Percentiles rank a stretch among this genome's conserved stretches.
phyloP scores from a whole-genome alignment of 2,888 invertebrate genomes.

The Diadegma fenestrale region DNA sequence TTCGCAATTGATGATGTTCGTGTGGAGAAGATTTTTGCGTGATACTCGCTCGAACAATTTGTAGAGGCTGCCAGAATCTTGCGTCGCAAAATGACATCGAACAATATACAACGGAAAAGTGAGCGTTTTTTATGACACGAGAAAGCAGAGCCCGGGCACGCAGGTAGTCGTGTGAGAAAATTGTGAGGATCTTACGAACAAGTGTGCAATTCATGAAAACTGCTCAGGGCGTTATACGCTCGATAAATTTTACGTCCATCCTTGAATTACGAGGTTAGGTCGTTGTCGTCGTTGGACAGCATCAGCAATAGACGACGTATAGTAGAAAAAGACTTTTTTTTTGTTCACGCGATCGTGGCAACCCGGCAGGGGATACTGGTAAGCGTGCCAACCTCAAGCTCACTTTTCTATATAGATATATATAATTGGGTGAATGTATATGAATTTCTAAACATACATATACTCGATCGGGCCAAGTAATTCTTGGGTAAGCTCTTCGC shows the following conservation, averaged over 20 bases:
- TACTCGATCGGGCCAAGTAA: constrained; percentile 60
- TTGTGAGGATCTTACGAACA: constrained; percentile 30
- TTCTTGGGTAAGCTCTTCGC: constrained; percentile 64
- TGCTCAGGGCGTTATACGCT: constrained; percentile 41
- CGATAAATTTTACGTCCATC: constrained; percentile 65
- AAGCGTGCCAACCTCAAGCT: constrained; percentile 40
- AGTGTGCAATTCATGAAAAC: constrained; percentile 48
- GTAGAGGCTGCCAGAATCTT: not conserved
- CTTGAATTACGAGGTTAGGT: constrained; percentile 60
- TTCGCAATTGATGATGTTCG: not conserved
- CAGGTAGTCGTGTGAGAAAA: not conserved
- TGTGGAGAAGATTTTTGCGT: not conserved
- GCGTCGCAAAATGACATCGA: not conserved
- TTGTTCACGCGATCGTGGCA: constrained; percentile 43
- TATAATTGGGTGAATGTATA: constrained; percentile 4
- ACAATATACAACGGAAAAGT: not conserved
- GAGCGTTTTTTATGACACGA: constrained; percentile 15
- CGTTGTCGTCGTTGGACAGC: constrained; percentile 51
- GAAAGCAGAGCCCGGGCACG: not conserved
- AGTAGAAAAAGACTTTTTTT: constrained; percentile 28
- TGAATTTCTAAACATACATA: not conserved
- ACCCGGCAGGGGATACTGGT: constrained; percentile 40
- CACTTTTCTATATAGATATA: not conserved
- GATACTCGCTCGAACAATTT: not conserved
- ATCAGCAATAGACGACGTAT: constrained; percentile 51